Evolutionary conservation across 2,797 vertebrate species (phyloP), one percentile per base, ranked within the genome.

Genomic region (Carcharodon carcharias): DNA sequence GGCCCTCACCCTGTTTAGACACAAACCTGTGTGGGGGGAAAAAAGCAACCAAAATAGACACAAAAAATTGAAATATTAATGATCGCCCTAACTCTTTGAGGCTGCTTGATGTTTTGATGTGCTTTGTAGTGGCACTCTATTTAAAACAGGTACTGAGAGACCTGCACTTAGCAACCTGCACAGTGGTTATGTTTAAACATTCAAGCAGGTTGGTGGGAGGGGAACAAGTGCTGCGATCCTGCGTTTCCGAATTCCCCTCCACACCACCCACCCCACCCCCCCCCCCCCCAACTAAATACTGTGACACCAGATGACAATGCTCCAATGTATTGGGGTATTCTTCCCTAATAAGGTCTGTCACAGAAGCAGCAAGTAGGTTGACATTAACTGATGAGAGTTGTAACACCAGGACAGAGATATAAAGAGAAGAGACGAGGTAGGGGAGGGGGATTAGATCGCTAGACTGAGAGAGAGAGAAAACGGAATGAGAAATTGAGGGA

Each of bases 11-110:
- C 56, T 93, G 35, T 45, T 40, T 23, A 65, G n/a, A 65, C 26
- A 45, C 21, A 93, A 67, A 40, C 61, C 61, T 23, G 63, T 26
- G 5, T 23, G 23, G 26, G 31, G 1, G 31, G 35, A n/a, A 3
- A 80, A 11, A 92, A 65, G 5, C 31, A 92, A 65, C 18, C 2
- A 92, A 91, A 92, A 40, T 40, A 65, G 58, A 65, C 58, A 93
- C 58, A 93, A 93, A 92, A 92, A 63, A 23, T 40, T 67, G 91
- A 93, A 93, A 67, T 67, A 93, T 93, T 93, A 93, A 93, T 93
- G 91, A 93, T 45, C 0, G 8, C 2, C 61, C 21, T 93, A 2
- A 40, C 56, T 35, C 88, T 88, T 9, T 2, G 88, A 31, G 88
- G 61, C 28, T 93, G 58, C 65, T 92, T 93, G 61, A 67, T 92